Evolutionary conservation across 2,113 vertebrate species (phyloP).

Genomic region (Oncorhynchus keta): DNA sequence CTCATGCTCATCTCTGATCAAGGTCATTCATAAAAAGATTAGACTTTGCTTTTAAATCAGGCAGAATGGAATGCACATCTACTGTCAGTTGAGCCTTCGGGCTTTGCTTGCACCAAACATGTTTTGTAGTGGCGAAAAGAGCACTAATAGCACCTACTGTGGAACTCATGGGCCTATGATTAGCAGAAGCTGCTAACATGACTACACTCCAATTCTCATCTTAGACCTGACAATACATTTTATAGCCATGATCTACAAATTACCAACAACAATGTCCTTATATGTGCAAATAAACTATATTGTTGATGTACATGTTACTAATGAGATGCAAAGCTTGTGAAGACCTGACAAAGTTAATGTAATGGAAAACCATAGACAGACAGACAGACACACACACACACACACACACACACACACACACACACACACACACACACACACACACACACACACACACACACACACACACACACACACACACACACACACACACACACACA

Average conservation of each 20-base stretch:
- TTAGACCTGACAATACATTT: conserved; percentile 16
- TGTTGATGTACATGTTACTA: background rate
- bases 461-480: background rate
- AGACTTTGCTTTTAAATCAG: conserved; percentile 64
- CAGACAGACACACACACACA: background rate
- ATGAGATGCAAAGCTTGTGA: background rate
- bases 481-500: conserved; percentile 8
- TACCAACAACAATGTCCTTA: background rate
- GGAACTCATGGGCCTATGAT: conserved; percentile 3
- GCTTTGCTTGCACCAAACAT: conserved; percentile 56
- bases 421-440: background rate
- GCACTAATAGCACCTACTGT: conserved; percentile 42
- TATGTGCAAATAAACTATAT: background rate
- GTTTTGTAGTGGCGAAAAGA: conserved; percentile 41
- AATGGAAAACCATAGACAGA: background rate
- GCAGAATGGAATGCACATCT: conserved; percentile 72
- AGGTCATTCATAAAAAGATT: conserved; percentile 54
- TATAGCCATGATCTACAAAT: conserved; percentile 14
- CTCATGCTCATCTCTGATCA: conserved; percentile 62
- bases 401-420: background rate
- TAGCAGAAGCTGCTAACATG: conserved; percentile 15
- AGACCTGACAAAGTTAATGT: background rate
- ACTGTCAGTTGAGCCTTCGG: conserved; percentile 50
- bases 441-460: background rate
- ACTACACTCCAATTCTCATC: conserved; percentile 6